These are phyloP conservation scores for Lasioglossum marginatum DNA, from an alignment of 2,888 invertebrate genomes.

Conservation along the genomic window DNA sequence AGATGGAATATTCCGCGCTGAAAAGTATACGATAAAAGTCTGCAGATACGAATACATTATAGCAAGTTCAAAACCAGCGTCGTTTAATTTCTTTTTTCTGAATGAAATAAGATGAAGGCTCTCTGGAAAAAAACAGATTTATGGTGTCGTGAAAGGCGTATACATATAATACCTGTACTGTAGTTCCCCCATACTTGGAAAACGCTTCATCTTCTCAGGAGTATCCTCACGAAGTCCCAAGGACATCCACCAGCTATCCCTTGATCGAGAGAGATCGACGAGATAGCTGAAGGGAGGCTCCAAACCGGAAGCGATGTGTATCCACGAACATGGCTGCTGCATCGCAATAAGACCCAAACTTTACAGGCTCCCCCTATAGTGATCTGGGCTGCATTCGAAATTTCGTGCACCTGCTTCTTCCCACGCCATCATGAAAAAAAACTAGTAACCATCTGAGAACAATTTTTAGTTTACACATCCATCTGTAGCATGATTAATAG, in stretches of 20 bases:
- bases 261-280: neutral
- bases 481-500: neutral
- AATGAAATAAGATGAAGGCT: neutral
- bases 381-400: constrained; percentile 44
- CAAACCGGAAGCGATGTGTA: constrained; percentile 60
- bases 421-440: neutral
- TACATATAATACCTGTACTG: neutral
- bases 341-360: constrained; percentile 53
- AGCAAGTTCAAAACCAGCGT: neutral
- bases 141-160: neutral
- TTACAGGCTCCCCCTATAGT: neutral
- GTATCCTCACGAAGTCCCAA: constrained; percentile 59
- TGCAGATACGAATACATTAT: neutral
- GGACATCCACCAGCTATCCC: constrained; percentile 45
- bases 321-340: constrained; percentile 44
- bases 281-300: constrained; percentile 20
- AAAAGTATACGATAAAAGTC: neutral
- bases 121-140: neutral
- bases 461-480: neutral
- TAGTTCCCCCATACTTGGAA: neutral
- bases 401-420: constrained; percentile 20
- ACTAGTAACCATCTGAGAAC: too few relatives aligned
- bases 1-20: neutral
- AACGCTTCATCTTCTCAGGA: constrained; percentile 29
- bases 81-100: neutral